phyloP scores from a whole-genome alignment of 1,140 invertebrate genomes.

The Eulimnadia texana region DNA sequence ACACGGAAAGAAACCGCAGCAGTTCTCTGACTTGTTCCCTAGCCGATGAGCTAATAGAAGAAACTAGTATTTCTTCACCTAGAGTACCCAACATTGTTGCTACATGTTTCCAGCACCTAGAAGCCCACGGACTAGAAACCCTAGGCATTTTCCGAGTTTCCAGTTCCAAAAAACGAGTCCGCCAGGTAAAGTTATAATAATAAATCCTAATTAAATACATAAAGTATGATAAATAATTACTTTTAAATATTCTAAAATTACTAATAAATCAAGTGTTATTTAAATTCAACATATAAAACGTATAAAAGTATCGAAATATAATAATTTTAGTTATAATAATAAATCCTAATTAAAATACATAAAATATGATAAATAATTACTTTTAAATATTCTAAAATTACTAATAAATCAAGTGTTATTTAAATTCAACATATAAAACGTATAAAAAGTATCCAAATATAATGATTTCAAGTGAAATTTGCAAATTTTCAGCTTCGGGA shows the following conservation, averaged over 20 bases:
- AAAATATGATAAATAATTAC: too few relatives aligned
- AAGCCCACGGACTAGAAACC: conserved; percentile 59
- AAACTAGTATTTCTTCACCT: conserved; percentile 18
- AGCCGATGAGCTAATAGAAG: conserved; percentile 14
- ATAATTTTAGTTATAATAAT: too few relatives aligned
- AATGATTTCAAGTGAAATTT: too few relatives aligned
- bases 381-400: too few relatives aligned
- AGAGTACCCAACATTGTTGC: conserved; percentile 50
- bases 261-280: too few relatives aligned
- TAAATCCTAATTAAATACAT: background rate
- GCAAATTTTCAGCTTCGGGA: conserved; percentile 80
- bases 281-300: too few relatives aligned
- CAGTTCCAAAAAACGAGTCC: conserved; percentile 73
- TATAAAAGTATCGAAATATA: too few relatives aligned
- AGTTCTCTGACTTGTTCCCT: conserved; percentile 16
- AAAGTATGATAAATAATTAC: background rate
- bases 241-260: too few relatives aligned
- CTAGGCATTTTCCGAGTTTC: conserved; percentile 80
- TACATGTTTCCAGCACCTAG: conserved; percentile 63
- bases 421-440: too few relatives aligned
- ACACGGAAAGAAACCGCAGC: conserved; percentile 39
- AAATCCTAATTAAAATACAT: too few relatives aligned
- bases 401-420: too few relatives aligned
- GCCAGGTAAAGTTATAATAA: conserved; percentile 52
- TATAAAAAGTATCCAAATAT: too few relatives aligned